phyloP scores from a whole-genome alignment of 2,888 invertebrate genomes.

The Argynnis bischoffii region DNA sequence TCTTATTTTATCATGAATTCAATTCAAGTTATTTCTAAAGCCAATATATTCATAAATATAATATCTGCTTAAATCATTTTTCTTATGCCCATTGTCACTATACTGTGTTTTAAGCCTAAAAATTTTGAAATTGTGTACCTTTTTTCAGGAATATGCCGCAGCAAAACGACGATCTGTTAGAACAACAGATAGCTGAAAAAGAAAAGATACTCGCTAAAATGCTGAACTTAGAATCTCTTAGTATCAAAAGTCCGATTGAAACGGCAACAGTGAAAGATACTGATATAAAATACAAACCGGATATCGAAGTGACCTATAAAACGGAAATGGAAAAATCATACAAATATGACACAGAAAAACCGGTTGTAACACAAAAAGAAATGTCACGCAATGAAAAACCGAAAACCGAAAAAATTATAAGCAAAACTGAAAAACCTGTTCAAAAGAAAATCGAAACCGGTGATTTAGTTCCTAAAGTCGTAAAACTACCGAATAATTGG shows the following conservation, averaged over 20 bases:
- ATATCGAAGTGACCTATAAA: constrained; percentile 29
- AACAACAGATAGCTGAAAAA: constrained; percentile 88
- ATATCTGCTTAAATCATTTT: too few relatives aligned
- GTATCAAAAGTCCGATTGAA: constrained; percentile 49
- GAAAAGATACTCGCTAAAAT: constrained; percentile 87
- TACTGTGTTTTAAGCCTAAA: neutral
- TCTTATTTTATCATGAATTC: too few relatives aligned
- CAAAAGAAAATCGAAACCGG: constrained; percentile 33
- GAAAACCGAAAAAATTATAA: constrained; percentile 15
- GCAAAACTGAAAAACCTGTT: constrained; percentile 24
- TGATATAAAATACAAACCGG: constrained; percentile 30
- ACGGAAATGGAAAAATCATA: constrained; percentile 19
- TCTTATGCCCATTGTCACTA: too few relatives aligned
- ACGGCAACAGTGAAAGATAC: constrained; percentile 31
- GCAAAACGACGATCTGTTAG: constrained; percentile 84
- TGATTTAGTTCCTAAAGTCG: constrained; percentile 73
- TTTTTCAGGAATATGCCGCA: constrained; percentile 75
- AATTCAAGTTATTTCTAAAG: neutral
- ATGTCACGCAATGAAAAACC: too few relatives aligned
- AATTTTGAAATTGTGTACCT: neutral
- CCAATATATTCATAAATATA: too few relatives aligned
- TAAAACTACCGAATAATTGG: constrained; percentile 83
- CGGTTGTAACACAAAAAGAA: neutral
- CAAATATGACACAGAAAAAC: constrained; percentile 24
- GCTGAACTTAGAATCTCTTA: constrained; percentile 83